Conservation (phyloP, 1,140 invertebrate genomes). For the Bombus pyrosoma region DNA sequence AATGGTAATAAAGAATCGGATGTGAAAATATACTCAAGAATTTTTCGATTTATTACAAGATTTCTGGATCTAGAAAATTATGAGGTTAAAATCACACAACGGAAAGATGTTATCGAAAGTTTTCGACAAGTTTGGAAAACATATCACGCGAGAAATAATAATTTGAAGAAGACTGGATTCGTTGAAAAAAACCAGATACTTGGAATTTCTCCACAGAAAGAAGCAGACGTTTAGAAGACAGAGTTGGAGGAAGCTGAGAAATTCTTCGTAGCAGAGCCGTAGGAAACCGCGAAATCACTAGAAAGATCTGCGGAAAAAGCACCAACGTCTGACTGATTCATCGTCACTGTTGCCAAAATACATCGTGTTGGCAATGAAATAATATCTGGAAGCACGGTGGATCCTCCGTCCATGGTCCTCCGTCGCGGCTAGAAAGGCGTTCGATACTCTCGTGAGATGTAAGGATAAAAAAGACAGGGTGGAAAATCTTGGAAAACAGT, state of each 20-base stretch:
- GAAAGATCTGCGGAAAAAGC: neutral
- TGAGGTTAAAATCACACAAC: too few relatives aligned
- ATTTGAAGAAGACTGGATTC: neutral
- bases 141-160: neutral
- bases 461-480: too few relatives aligned
- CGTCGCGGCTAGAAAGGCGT: neutral
- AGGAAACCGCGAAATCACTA: neutral
- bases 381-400: neutral
- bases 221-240: neutral
- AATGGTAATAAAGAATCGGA: too few relatives aligned
- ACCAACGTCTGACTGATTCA: neutral
- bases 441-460: neutral
- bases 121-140: neutral
- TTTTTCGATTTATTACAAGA: neutral
- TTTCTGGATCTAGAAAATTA: neutral
- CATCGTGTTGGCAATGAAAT: neutral
- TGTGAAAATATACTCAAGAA: neutral
- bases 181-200: too few relatives aligned
- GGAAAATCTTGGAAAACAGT: neutral
- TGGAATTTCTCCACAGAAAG: neutral
- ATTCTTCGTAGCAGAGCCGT: neutral
- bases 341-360: neutral
- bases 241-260: neutral
- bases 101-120: too few relatives aligned
- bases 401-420: neutral